Evolutionary conservation across 2,888 invertebrate genomes (phyloP), one percentile per base, ranked within the genome.

Genomic region (Seira sanloemensis): DNA sequence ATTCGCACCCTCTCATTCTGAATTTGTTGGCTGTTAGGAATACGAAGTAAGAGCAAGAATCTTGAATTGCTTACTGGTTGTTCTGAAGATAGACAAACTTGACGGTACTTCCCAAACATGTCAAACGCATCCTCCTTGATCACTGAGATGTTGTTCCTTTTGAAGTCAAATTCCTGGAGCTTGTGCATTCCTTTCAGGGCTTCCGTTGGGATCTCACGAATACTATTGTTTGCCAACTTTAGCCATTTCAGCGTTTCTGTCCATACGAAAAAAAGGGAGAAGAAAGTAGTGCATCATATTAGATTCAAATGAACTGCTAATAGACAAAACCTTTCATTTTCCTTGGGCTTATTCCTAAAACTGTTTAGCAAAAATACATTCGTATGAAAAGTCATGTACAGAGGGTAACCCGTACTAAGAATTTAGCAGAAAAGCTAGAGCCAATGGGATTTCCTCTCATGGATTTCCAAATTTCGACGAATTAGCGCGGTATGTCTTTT

Each of bases 81-180:
- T 97, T 97, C 90, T 97, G 97, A 87, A 97, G 92, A 91, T 97
- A 97, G 26, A 97, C 94, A 92, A 97, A 97, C n/a, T 97, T 97
- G 88, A 97, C 95, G 26, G 96, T 96, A n/a, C 91, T 96, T 96
- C 24, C 97, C 97, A 90, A 95, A 97, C 69, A 96, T 96, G 5
- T 95, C 94, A 75, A 88, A 89, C 1, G 97, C 96, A 90, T 97
- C 97, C 89, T 97, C 97, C 26, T 94, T 93, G 76, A 97, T 94
- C 84, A 93, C 93, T 19, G 95, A 95, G 89, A 97, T 97, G 91
- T 97, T 97, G 91, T 97, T 97, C 58, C 96, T 94, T 89, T 96
- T 94, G 69, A 97, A 93, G 91, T 97, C 97, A 89, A 97, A 93
- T 90, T 97, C 96, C 9, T 97, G 94, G n/a, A 97, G 92, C 19